Base-by-base conservation (phyloP, 2,888 invertebrate genomes). In the Mesochorus sp. region DNA sequence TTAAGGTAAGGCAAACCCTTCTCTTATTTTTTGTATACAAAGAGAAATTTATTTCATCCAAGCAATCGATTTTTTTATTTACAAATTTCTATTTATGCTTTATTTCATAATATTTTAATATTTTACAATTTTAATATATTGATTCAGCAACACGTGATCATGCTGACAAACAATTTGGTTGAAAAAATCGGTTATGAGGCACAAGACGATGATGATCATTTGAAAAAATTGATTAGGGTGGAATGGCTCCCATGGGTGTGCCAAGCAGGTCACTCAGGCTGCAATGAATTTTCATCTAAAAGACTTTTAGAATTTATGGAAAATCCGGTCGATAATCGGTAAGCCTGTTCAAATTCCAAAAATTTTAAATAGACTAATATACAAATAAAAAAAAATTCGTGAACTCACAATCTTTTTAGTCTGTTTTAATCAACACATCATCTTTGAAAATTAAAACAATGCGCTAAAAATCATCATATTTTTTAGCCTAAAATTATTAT, bases 161-260 rank as follows among this genome's bases (percentile, higher is more conserved):
- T 82, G n/a, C 81, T 90, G n/a, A 70, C 89, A 42, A 76, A 77
- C 12, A 85, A 81, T 2, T 83, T 88, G 12, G 88, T 88, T 79
- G 62, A 85, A 2, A 72, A 76, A 10, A 78, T 86, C 21, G 87
- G 87, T 12, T 87, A 86, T 57, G 83, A 84, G 26, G 83, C 86
- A 55, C 74, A 53, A 14, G 57, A 76, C 0, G 57, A 80, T 6
- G 89, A 90, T 62, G 82, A 85, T 24, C 82, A 87, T 37, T 71
- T 87, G 12, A 85, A 84, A 8, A 82, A 82, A 57, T 82, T 86
- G 66, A 83, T 85, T 53, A 84, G 89, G 5, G 80, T 71, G n/a
- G 82, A 85, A 44, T 81, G 88, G 8, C 66, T 90, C 4, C 81
- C 73, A 24, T 89, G 89, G 89, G 89, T 91, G 3, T 92, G 92